phyloP scores from a whole-genome alignment of 2,888 invertebrate species.

The Gnatocerus cornutus region DNA sequence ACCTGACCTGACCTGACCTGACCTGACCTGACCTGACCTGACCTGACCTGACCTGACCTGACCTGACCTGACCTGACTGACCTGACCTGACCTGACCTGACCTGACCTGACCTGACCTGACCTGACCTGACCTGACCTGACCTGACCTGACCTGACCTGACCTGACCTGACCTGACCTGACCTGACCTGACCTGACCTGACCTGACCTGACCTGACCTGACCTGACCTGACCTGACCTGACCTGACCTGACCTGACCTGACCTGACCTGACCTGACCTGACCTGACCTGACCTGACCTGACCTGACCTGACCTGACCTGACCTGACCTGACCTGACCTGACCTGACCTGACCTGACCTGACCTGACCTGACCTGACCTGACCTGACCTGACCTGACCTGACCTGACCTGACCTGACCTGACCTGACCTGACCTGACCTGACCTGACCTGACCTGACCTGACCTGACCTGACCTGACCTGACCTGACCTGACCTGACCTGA shows the following conservation, averaged over 20 bases:
- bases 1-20: conserved; percentile 33
- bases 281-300: conserved; percentile 33
- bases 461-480: conserved; percentile 33
- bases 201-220: conserved; percentile 33
- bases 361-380: conserved; percentile 33
- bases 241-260: conserved; percentile 21
- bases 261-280: conserved; percentile 26
- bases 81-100: conserved; percentile 33
- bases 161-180: conserved; percentile 33
- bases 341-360: conserved; percentile 33
- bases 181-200: conserved; percentile 33
- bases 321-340: conserved; percentile 33
- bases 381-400: conserved; percentile 33
- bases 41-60: conserved; percentile 33
- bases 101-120: conserved; percentile 33
- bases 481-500: conserved; percentile 33
- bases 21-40: conserved; percentile 33
- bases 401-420: conserved; percentile 33
- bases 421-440: conserved; percentile 33
- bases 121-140: conserved; percentile 33
- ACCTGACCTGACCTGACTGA: conserved; percentile 33
- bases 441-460: conserved; percentile 33
- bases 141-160: conserved; percentile 33
- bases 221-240: conserved; percentile 26
- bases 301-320: conserved; percentile 33